phyloP scores from a whole-genome alignment of 2,113 vertebrate species.

The Recurvirostra avosetta region DNA sequence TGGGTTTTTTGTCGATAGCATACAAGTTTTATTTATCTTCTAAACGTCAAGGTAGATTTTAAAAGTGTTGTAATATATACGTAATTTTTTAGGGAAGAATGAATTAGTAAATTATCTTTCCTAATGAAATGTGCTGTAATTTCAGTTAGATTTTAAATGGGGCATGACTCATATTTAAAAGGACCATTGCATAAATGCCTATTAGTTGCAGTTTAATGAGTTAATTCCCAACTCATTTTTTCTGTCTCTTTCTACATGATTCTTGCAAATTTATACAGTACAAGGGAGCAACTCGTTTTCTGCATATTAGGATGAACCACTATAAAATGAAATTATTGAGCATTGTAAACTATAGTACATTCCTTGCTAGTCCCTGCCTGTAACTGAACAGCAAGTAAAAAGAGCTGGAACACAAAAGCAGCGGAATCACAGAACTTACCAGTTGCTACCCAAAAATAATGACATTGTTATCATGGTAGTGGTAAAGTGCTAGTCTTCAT shows the following conservation, averaged over 20 bases:
- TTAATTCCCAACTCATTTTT: constrained; percentile 14
- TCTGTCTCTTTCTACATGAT: neutral
- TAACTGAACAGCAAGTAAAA: neutral
- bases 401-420: neutral
- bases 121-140: constrained; percentile 63
- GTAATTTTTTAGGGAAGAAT: constrained; percentile 6
- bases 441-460: neutral
- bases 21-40: neutral
- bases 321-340: neutral
- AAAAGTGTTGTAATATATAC: neutral
- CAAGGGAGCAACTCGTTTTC: neutral
- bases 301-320: neutral
- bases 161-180: constrained; percentile 42
- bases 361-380: neutral
- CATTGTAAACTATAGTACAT: neutral
- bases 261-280: neutral
- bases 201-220: constrained; percentile 51
- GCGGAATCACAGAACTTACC: neutral
- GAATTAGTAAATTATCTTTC: constrained; percentile 55
- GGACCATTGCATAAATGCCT: constrained; percentile 46
- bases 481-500: neutral
- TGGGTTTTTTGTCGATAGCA: neutral
- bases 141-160: constrained; percentile 60
- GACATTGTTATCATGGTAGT: neutral
- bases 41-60: neutral